These are phyloP conservation scores for Drosophila aff. DNA, from an alignment of 1,140 invertebrate species.

Conservation along the genomic window DNA sequence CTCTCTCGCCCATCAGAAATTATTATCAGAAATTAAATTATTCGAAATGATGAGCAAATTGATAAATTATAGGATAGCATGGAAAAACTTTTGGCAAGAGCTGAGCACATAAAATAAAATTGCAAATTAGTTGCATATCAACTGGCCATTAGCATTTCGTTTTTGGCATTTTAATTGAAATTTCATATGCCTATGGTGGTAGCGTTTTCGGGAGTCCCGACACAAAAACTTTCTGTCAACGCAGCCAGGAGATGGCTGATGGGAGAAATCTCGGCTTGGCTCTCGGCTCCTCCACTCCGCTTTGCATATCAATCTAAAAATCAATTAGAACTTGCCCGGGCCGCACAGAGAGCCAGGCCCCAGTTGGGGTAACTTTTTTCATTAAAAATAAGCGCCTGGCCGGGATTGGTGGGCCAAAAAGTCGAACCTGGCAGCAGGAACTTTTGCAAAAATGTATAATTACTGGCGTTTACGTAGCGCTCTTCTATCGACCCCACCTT, in stretches of 20 bases:
- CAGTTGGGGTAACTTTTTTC: conserved; percentile 55
- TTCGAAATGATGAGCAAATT: conserved; percentile 29
- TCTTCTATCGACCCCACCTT: conserved; percentile 5
- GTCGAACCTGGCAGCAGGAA: conserved; percentile 47
- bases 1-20: conserved; percentile 1
- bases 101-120: conserved; percentile 45
- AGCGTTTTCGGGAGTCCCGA: conserved; percentile 7
- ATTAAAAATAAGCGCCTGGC: conserved; percentile 61
- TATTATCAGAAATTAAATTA: conserved; percentile 16
- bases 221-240: conserved; percentile 51
- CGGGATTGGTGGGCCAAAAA: conserved; percentile 41
- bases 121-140: conserved; percentile 65
- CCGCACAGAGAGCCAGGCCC: conserved; percentile 25
- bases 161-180: conserved; percentile 65
- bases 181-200: conserved; percentile 54
- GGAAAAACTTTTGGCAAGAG: conserved; percentile 2
- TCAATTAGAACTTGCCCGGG: conserved; percentile 62
- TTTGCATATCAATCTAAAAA: conserved; percentile 69
- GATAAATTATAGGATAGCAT: conserved; percentile 16
- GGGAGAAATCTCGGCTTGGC: conserved; percentile 16
- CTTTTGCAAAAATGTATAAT: conserved; percentile 62
- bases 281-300: conserved; percentile 15
- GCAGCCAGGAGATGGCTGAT: background rate
- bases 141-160: conserved; percentile 54
- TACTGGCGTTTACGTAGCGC: conserved; percentile 53